Evolutionary conservation across 2,888 invertebrate genomes (phyloP).

Genomic region (Polietes domitor): DNA sequence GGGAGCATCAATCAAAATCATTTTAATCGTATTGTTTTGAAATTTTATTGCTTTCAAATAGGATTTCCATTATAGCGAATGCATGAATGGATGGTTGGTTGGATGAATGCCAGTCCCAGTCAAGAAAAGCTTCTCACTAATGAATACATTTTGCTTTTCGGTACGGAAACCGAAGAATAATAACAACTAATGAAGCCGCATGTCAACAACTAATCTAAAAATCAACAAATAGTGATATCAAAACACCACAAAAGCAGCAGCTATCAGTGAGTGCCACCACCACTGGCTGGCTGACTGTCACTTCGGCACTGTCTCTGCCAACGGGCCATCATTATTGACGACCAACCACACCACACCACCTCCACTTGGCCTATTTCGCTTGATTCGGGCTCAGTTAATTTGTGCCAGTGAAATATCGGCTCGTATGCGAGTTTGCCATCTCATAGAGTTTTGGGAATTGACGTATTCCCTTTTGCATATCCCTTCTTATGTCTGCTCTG

Average conservation of each 20-base stretch:
- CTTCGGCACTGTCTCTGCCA: not conserved
- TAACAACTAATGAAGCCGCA: slow-evolving; percentile 66
- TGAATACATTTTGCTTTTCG: slow-evolving; percentile 33
- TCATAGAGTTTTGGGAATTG: slow-evolving; percentile 4
- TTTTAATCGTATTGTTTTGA: slow-evolving; percentile 62
- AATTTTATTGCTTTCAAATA: slow-evolving; percentile 59
- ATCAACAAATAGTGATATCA: slow-evolving; percentile 40
- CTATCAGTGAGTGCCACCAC: slow-evolving; percentile 3
- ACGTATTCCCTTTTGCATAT: slow-evolving; percentile 57
- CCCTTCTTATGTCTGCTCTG: not conserved
- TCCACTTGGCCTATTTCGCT: slow-evolving; percentile 7
- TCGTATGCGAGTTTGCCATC: not conserved
- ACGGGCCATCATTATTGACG: slow-evolving; percentile 5
- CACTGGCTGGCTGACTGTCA: slow-evolving; percentile 2
- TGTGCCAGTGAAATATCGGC: not conserved
- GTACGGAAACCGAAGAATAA: slow-evolving; percentile 49
- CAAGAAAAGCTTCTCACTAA: slow-evolving; percentile 26
- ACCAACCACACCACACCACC: not conserved
- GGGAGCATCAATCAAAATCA: slow-evolving; percentile 41
- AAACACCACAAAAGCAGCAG: slow-evolving; percentile 30
- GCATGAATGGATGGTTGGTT: not conserved
- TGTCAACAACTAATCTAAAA: slow-evolving; percentile 65
- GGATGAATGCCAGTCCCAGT: not conserved
- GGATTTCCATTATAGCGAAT: slow-evolving; percentile 6
- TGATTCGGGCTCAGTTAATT: not conserved